phyloP scores from a whole-genome alignment of 2,797 vertebrate species.

The Eulemur albifrons region DNA sequence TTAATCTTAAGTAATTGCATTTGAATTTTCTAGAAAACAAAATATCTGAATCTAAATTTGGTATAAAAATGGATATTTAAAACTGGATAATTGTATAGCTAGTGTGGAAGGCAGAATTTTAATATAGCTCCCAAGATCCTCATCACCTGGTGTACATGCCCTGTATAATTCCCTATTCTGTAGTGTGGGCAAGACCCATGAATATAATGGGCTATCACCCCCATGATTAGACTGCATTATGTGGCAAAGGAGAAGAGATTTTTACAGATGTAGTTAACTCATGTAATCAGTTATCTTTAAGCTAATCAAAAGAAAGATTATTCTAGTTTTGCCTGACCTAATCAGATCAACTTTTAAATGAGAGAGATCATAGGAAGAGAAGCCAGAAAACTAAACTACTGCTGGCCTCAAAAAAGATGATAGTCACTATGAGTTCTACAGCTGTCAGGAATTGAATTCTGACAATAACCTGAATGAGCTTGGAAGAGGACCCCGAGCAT shows the following conservation, averaged over 20 bases:
- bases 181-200: neutral
- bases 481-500: neutral
- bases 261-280: neutral
- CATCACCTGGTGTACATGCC: neutral
- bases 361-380: neutral
- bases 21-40: slow-evolving; percentile 20
- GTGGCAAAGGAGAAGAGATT: neutral
- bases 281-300: neutral
- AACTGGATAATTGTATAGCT: neutral
- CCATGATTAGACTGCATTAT: neutral
- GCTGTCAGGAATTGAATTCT: neutral
- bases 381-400: neutral
- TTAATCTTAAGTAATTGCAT: neutral
- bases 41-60: neutral
- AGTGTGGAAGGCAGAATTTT: neutral
- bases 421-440: neutral
- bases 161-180: neutral
- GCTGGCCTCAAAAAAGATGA: neutral
- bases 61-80: neutral
- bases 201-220: neutral
- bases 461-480: neutral
- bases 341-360: slow-evolving; percentile 28
- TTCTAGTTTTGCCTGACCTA: neutral
- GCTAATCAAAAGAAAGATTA: neutral
- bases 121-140: neutral